Evolutionary conservation across 2,113 vertebrate species (phyloP).

Genomic region (Plotosus lineatus): DNA sequence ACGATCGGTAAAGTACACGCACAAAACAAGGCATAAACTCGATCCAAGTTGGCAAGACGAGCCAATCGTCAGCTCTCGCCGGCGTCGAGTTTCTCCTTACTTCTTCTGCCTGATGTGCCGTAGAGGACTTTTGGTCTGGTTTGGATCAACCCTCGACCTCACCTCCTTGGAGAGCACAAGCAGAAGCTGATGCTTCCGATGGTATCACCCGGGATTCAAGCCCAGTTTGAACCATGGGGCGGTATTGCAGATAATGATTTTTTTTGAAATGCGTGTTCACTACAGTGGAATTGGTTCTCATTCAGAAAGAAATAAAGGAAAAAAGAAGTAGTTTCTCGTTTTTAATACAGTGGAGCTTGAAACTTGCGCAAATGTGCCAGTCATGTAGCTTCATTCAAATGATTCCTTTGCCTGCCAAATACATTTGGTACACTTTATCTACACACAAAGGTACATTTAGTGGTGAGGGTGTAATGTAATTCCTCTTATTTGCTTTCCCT

Average conservation of each 20-base stretch:
- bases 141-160: too few relatives aligned
- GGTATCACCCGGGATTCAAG: too few relatives aligned
- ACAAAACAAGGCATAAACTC: too few relatives aligned
- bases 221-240: too few relatives aligned
- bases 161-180: too few relatives aligned
- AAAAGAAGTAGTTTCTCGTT: neutral
- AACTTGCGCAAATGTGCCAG: neutral
- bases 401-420: neutral
- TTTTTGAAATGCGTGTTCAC: neutral
- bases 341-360: neutral
- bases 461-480: constrained; percentile 32
- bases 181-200: too few relatives aligned
- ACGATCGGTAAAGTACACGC: too few relatives aligned
- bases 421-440: constrained; percentile 27
- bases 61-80: too few relatives aligned
- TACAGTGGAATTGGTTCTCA: neutral
- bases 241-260: neutral
- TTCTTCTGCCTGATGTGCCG: too few relatives aligned
- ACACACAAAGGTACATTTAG: constrained; percentile 43
- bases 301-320: neutral
- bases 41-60: too few relatives aligned
- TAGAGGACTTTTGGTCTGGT: too few relatives aligned
- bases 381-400: neutral
- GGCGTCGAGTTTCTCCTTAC: too few relatives aligned
- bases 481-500: constrained; percentile 29